phyloP scores from a whole-genome alignment of 2,113 vertebrate genomes.

The Crotalus helleri region DNA sequence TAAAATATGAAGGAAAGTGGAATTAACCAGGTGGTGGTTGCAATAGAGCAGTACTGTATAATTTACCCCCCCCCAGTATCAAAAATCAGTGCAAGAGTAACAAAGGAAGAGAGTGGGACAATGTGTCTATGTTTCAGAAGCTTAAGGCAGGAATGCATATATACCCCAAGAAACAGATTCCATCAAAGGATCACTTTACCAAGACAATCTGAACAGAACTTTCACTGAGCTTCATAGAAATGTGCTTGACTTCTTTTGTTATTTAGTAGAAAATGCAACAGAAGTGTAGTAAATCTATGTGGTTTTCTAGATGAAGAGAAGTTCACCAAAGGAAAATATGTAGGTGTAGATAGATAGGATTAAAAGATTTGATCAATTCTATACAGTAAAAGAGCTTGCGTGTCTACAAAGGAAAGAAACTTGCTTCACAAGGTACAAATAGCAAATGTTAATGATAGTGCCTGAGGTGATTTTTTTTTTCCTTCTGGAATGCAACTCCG shows the following conservation, averaged over 20 bases:
- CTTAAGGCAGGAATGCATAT: background rate
- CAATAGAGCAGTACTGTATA: background rate
- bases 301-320: background rate
- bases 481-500: background rate
- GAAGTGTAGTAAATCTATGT: background rate
- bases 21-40: background rate
- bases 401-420: background rate
- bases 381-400: background rate
- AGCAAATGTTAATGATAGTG: background rate
- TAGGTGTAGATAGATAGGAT: background rate
- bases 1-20: background rate
- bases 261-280: background rate
- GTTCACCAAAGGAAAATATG: background rate
- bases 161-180: background rate
- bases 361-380: background rate
- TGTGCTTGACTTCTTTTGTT: background rate
- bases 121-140: background rate
- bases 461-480: background rate
- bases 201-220: background rate
- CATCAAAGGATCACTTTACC: background rate
- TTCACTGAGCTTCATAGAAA: background rate
- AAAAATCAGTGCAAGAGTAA: background rate
- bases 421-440: background rate
- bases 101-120: background rate
- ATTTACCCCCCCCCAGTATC: background rate